Base-by-base conservation (phyloP, 2,888 invertebrate genomes). In the Phaedon cochleariae region DNA sequence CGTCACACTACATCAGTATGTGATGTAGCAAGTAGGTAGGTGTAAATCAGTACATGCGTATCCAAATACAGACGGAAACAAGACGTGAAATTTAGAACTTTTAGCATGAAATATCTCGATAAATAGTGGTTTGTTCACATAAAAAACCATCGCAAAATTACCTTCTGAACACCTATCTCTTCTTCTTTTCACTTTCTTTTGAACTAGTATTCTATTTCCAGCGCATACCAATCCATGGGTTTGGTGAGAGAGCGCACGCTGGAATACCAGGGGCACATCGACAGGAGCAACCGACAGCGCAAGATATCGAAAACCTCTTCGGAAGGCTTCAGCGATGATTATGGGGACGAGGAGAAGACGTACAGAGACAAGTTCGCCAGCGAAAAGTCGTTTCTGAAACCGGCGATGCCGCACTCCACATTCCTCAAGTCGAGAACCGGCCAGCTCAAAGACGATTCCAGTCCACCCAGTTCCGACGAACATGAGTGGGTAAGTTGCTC, bases 301-400 rank as follows among this genome's bases (percentile, higher is more conserved):
- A 80, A 79, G 68, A 76, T 79, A 31, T 81, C 80, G 5, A 71
- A 74, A 5, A 82, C 82, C 0, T 82, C 82, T 0, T 81, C 81
- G 10, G 83, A 84, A 72, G 81, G 81, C 4, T 81, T 79, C 68
- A 82, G 81, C 59, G 81, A 81, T 53, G 78, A 77, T 67, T 80
- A 76, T 52, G 79, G 86, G 77, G 86, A 90, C 81, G 89, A 94
- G 84, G 89, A 90, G 85, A 73, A 93, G 85, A 88, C 90, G 78
- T 88, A 90, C 82, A 85, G 91, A 85, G 89, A 94, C 85, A 85
- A 87, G 69, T 87, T 87, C 65, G 87, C 87, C 73, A 87, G 68
- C 48, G 75, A 78, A 49, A 78, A 78, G 69, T 51, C 69, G 0
- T 77, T 78, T 55, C 58, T 75, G 5, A 76, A 76, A 53, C 57